phyloP scores from a whole-genome alignment of 2,113 vertebrate species.

The Macaca nemestrina region DNA sequence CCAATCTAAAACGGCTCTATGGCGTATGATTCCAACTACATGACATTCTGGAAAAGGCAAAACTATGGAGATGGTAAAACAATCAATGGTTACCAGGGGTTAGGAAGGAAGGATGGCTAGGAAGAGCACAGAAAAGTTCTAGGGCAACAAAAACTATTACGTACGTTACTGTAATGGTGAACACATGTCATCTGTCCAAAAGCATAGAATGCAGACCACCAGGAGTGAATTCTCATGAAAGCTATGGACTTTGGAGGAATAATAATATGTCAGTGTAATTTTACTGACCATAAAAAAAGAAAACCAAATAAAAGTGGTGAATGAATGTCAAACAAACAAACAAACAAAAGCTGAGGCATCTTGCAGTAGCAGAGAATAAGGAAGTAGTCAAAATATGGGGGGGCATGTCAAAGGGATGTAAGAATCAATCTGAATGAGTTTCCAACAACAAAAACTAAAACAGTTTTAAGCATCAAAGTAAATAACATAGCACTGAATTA shows the following conservation, averaged over 20 bases:
- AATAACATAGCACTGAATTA: not conserved
- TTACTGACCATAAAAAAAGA: not conserved
- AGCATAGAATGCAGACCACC: not conserved
- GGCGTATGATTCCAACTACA: not conserved
- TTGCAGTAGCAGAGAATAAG: not conserved
- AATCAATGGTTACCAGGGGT: not conserved
- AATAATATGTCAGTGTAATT: not conserved
- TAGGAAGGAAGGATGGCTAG: not conserved
- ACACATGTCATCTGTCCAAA: not conserved
- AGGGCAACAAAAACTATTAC: not conserved
- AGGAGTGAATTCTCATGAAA: not conserved
- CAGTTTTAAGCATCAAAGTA: conserved; percentile 14
- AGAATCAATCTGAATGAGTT: not conserved
- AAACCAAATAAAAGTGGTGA: not conserved
- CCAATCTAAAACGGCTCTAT: not conserved
- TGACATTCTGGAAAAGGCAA: not conserved
- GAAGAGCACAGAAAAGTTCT: not conserved
- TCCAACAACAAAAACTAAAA: not conserved
- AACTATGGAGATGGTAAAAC: not conserved
- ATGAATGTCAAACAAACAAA: not conserved
- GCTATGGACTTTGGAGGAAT: not conserved
- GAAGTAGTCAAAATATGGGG: not conserved
- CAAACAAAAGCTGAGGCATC: not conserved
- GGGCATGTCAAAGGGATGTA: not conserved
- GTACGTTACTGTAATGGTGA: not conserved